A percentile compares a stretch with the other conserved stretches of the same genome.
These are phyloP conservation scores for Eumacrocentrus americanus DNA, from an alignment of 2,888 invertebrate genomes.

Conservation along the genomic window DNA sequence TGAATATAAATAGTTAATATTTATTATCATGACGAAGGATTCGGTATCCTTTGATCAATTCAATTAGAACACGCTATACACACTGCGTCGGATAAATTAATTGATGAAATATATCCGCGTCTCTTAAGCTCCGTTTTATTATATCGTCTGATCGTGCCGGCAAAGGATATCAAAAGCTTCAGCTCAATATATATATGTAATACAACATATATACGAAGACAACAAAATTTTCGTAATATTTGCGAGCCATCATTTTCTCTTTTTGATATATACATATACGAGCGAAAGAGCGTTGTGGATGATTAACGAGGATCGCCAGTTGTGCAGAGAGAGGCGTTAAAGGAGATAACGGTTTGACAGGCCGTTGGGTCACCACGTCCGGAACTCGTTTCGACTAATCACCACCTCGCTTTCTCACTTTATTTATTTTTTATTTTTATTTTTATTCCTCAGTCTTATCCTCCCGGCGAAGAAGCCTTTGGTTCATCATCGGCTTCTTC, in stretches of 20 bases:
- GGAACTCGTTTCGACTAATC: conserved; percentile 40
- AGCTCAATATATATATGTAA: background rate
- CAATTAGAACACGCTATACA: conserved; percentile 35
- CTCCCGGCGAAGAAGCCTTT: conserved; percentile 11
- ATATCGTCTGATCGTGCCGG: conserved; percentile 17
- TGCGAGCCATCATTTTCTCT: background rate
- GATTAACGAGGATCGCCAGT: conserved; percentile 31
- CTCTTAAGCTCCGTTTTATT: conserved; percentile 23
- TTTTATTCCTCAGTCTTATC: conserved; percentile 14
- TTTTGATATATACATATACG: conserved; percentile 5
- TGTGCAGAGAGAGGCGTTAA: conserved; percentile 36
- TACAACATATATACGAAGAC: background rate
- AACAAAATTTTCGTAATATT: conserved; percentile 14
- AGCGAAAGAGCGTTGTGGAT: conserved; percentile 18
- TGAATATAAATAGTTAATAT: conserved; percentile 38
- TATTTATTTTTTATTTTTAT: conserved; percentile 4
- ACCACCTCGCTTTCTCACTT: conserved; percentile 27
- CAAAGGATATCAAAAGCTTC: conserved; percentile 18
- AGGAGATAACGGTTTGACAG: conserved; percentile 40
- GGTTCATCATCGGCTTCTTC: conserved; percentile 1
- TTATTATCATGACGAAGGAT: conserved; percentile 36
- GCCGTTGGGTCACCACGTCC: conserved; percentile 39
- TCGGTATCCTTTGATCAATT: conserved; percentile 38
- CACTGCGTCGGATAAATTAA: conserved; percentile 36
- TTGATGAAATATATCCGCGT: conserved; percentile 36